Base-by-base conservation (phyloP, 2,797 vertebrate genomes). In the Avahi laniger region DNA sequence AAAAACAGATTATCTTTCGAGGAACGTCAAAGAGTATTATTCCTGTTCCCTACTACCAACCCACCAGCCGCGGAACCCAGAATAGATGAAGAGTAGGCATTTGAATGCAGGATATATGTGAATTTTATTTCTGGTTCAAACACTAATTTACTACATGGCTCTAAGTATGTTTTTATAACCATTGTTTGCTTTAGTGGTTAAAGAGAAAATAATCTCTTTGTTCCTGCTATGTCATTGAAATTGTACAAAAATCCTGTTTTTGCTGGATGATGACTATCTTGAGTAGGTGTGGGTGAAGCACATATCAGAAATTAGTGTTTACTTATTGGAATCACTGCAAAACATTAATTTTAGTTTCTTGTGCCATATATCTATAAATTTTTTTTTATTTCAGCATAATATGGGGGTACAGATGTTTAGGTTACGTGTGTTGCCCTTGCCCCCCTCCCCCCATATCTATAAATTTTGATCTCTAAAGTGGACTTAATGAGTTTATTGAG, bases 1-100 rank as follows among this genome's bases (percentile, higher is more conserved):
- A 17, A 22, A 86, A 92, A 59, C 20, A 86, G 13, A 46, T 96
- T 96, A 94, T 92, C 43, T 95, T 46, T 93, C 43, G 89, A 75
- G 63, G 17, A 90, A 65, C 38, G 54, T 78, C 20, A 80, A n/a
- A 33, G 24, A 41, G 28, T 95, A 41, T 52, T 89, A 57, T 80
- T 48, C 4, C 43, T 20, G 17, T 94, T 89, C 38, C 33, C 11
- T 76, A 26, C 1, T 28, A 83, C 26, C 33, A 67, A 20, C 17
- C 33, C n/a, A 59, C 72, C 73, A 61, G n/a, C n/a, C 86, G 41
- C 48, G 7, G 61, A 76, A 70, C 72, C 14, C 76, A 33, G 26
- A 81, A 26, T 35, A 73, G 52, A 65, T 35, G 7, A 90, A 87
- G 38, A 81, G 15, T 24, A 85, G 38, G 20, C 73, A 35, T 90